These are phyloP conservation scores for Melanostigma gelatinosum DNA, from an alignment of 2,113 vertebrate species.

Conservation along the genomic window DNA sequence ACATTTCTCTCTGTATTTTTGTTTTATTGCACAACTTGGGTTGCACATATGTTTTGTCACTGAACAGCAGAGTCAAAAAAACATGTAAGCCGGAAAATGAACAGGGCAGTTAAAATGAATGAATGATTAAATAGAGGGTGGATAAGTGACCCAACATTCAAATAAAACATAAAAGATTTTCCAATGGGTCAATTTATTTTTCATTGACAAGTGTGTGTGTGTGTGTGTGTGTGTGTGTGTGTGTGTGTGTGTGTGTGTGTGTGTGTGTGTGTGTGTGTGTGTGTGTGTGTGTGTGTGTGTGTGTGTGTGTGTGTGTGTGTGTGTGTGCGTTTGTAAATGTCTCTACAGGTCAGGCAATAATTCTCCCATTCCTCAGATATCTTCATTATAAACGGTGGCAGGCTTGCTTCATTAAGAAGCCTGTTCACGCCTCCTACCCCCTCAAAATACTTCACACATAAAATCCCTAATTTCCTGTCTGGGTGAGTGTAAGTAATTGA, in stretches of 20 bases:
- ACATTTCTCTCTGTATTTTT: not conserved
- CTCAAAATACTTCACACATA: conserved; percentile 78
- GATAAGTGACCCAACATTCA: not conserved
- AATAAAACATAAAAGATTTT: not conserved
- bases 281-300: not conserved
- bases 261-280: not conserved
- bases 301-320: not conserved
- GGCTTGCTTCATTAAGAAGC: conserved; percentile 75
- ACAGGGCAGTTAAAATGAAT: not conserved
- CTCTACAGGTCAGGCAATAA: conserved; percentile 48
- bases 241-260: not conserved
- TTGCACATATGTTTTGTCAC: not conserved
- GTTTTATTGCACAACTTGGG: not conserved
- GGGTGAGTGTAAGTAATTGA: conserved; percentile 79
- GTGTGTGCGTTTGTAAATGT: conserved; percentile 15
- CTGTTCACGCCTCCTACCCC: conserved; percentile 60
- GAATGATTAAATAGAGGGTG: not conserved
- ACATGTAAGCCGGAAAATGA: not conserved
- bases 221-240: not conserved
- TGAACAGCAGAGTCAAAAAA: not conserved
- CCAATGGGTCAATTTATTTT: not conserved
- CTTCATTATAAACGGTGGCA: conserved; percentile 68
- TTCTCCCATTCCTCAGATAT: conserved; percentile 59
- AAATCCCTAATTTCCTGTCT: conserved; percentile 81
- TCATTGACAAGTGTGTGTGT: not conserved